Base-by-base conservation (phyloP, 1,140 invertebrate genomes). In the Drosophila quadrilineata region DNA sequence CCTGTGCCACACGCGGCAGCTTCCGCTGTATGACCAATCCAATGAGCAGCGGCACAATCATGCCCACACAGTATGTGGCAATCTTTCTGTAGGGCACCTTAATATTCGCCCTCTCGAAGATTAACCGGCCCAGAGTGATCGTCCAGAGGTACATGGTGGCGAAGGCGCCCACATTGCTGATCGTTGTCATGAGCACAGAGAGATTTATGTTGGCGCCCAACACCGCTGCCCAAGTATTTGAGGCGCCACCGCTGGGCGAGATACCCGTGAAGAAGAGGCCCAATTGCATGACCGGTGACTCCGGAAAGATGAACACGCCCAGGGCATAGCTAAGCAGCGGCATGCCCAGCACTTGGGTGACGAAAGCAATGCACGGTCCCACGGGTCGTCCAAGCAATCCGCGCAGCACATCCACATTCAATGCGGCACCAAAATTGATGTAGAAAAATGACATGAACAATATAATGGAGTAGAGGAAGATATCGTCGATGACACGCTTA, bases 91-190 rank as follows among this genome's bases (percentile, higher is more conserved):
- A 98, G 0, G 98, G 98, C 14, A 98, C 94, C 17, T 88, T 90
- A 2, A 97, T 91, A 45, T 94, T 90, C 0, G 92, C 94, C 54
- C 93, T 91, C 0, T 91, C 90, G 76, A 97, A 96, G n/a, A 98
- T 94, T 12, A 94, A 91, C 66, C 92, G 92, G 0, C 97, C 98
- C n/a, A 99, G 91, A 0, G 96, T 96, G 82, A 98, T 96, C n/a
- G 98, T 90, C 98, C 98, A 99, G 1, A 97, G 87, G 0, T 98
- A 98, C 92, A 99, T 98, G 91, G 98, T 95, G 95, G 95, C 94
- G 88, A 98, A 95, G 3, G 96, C 93, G 14, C 93, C 92, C n/a
- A 97, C 75, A 12, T 95, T 98, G 58, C 95, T 96, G 43, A 98
- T 92, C 16, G 96, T 94, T 0, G 98, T 99, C 96, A 98, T 97